phyloP scores from a whole-genome alignment of 2,888 invertebrate genomes.

The Flexamia atlantica region DNA sequence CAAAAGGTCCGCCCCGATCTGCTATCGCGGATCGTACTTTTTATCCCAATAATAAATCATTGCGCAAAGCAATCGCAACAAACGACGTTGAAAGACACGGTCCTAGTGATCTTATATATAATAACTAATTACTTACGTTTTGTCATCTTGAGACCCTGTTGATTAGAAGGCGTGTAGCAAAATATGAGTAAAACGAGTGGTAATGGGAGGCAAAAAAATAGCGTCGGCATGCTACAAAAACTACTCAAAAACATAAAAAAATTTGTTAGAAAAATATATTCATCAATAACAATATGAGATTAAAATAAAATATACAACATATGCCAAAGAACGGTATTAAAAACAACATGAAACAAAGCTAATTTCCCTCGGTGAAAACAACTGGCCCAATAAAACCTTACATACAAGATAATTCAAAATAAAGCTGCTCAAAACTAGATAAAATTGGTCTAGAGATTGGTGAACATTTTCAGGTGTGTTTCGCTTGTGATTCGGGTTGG shows the following conservation, averaged over 20 bases:
- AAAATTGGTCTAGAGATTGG: slow-evolving; percentile 40
- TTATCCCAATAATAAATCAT: slow-evolving; percentile 38
- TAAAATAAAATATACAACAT: slow-evolving; percentile 16
- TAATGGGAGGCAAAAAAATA: slow-evolving; percentile 44
- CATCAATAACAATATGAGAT: slow-evolving; percentile 22
- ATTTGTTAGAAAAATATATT: slow-evolving; percentile 41
- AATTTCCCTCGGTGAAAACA: slow-evolving; percentile 22
- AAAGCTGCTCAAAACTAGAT: slow-evolving; percentile 38
- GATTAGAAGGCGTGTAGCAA: slow-evolving; percentile 62
- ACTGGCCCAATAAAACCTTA: slow-evolving; percentile 27
- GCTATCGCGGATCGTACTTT: slow-evolving; percentile 22
- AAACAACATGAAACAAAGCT: slow-evolving; percentile 1
- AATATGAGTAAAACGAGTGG: slow-evolving; percentile 51
- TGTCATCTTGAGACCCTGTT: slow-evolving; percentile 60
- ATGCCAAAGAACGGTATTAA: slow-evolving; percentile 1
- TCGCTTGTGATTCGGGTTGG: slow-evolving; percentile 46
- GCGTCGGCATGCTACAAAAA: slow-evolving; percentile 53
- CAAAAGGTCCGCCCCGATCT: slow-evolving; percentile 5
- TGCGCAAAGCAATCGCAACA: slow-evolving; percentile 51
- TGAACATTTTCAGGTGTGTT: slow-evolving; percentile 40
- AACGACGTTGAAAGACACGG: slow-evolving; percentile 68
- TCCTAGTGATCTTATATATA: slow-evolving; percentile 68
- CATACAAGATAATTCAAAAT: slow-evolving; percentile 16
- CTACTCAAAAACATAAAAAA: slow-evolving; percentile 47
- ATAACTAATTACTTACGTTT: slow-evolving; percentile 66